Evolutionary conservation across 1,140 invertebrate genomes (phyloP).

Genomic region (Zaprionus gabonicus): DNA sequence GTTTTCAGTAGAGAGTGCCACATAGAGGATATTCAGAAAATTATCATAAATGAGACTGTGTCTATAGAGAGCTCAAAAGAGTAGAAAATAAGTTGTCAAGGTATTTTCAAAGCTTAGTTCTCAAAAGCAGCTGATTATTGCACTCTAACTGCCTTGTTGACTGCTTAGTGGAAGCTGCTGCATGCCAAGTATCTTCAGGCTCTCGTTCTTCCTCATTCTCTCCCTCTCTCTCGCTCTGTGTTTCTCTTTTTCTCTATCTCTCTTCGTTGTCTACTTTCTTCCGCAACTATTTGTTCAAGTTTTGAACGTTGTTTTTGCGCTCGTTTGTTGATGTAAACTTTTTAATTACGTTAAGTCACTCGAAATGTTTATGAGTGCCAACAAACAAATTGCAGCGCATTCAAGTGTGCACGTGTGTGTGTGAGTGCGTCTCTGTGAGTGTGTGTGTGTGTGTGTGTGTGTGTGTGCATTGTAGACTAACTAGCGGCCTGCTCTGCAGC

Average conservation of each 20-base stretch:
- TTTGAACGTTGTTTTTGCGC: constrained; percentile 25
- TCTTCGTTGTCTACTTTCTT: background rate
- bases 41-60: no score
- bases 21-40: no score
- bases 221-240: background rate
- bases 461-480: constrained; percentile 22
- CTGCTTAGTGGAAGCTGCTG: constrained; percentile 22
- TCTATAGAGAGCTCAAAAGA: no score
- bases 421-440: background rate
- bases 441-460: background rate
- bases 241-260: background rate
- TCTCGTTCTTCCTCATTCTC: background rate
- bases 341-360: constrained; percentile 64
- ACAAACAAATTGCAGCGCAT: constrained; percentile 43
- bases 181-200: constrained; percentile 27
- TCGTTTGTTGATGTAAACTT: constrained; percentile 56
- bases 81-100: background rate
- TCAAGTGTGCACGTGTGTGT: constrained; percentile 10
- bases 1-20: no score
- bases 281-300: constrained; percentile 16
- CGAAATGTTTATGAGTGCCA: constrained; percentile 52
- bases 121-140: background rate
- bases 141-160: background rate
- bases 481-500: constrained; percentile 17
- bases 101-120: background rate